phyloP scores from a whole-genome alignment of 1,140 invertebrate genomes.

The Trachymyrmex cornetzi region DNA sequence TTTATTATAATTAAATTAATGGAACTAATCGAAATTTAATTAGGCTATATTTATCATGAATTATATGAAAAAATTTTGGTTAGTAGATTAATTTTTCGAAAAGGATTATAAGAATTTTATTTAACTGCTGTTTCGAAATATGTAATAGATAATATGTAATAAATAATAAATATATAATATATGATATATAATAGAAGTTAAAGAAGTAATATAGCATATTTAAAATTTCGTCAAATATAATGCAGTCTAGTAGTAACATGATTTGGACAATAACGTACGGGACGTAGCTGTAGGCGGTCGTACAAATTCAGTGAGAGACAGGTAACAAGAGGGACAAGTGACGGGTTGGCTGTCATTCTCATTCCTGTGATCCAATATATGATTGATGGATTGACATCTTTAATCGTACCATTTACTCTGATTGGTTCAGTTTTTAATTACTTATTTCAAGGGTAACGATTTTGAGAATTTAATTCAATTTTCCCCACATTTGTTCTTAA shows the following conservation, averaged over 20 bases:
- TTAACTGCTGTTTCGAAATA: not conserved
- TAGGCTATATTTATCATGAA: not conserved
- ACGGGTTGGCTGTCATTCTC: slow-evolving; percentile 26
- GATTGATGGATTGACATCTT: slow-evolving; percentile 46
- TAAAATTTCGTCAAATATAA: not conserved
- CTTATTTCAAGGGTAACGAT: slow-evolving; percentile 8
- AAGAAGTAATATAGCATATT: not conserved
- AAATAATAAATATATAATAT: no score
- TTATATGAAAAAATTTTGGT: not conserved
- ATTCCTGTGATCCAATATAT: slow-evolving; percentile 34
- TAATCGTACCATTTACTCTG: slow-evolving; percentile 10
- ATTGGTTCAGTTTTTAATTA: slow-evolving; percentile 8
- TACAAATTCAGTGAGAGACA: slow-evolving; percentile 31
- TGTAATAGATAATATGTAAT: no score
- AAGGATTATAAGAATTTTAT: slow-evolving; percentile 12
- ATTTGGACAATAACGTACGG: not conserved
- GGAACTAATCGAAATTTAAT: slow-evolving; percentile 43
- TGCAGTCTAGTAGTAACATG: not conserved
- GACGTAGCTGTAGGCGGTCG: not conserved
- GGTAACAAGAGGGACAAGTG: slow-evolving; percentile 1
- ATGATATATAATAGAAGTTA: not conserved
- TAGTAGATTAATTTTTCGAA: not conserved
- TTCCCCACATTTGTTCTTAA: not conserved
- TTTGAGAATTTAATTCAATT: not conserved
- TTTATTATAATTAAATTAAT: slow-evolving; percentile 24